phyloP scores from a whole-genome alignment of 2,888 invertebrate genomes.

The Ariolimax columbianus region DNA sequence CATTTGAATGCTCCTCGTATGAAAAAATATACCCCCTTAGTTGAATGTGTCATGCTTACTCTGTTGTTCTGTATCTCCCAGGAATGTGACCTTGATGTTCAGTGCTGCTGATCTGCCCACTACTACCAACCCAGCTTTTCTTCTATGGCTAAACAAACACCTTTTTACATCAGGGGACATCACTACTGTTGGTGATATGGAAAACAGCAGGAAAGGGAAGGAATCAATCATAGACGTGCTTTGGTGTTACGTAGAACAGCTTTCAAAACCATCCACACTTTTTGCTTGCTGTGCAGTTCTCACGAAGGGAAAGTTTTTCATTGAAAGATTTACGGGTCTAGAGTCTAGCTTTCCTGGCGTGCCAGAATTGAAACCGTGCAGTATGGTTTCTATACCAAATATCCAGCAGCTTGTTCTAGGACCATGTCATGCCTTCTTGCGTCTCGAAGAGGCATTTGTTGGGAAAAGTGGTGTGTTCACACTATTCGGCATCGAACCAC shows the following conservation, averaged over 20 bases:
- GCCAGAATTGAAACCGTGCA: constrained; percentile 71
- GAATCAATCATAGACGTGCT: constrained; percentile 61
- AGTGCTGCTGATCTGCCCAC: constrained; percentile 59
- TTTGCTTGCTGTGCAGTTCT: constrained; percentile 72
- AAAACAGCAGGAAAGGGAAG: not conserved
- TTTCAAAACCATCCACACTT: constrained; percentile 59
- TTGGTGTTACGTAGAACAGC: constrained; percentile 74
- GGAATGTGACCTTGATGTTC: constrained; percentile 37
- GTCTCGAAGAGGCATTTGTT: constrained; percentile 76
- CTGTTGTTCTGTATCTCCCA: not conserved
- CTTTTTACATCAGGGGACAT: constrained; percentile 55
- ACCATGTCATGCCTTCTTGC: constrained; percentile 68
- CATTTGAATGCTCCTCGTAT: too few species aligned
- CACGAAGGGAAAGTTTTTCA: constrained; percentile 67
- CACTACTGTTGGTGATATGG: not conserved
- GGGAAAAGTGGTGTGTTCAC: constrained; percentile 73
- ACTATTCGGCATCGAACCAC: constrained; percentile 66
- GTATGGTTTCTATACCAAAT: constrained; percentile 73
- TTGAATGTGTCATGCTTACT: not conserved
- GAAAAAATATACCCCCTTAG: too few species aligned
- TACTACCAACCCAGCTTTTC: constrained; percentile 58
- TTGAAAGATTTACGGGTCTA: constrained; percentile 62
- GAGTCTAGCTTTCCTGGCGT: constrained; percentile 63
- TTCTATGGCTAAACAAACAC: constrained; percentile 63
- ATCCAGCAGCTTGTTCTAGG: constrained; percentile 75